A percentile compares a stretch with the other conserved stretches of the same genome.
These are phyloP conservation scores for Tachuris rubrigastra DNA, from an alignment of 2,113 vertebrate genomes.

Conservation along the genomic window DNA sequence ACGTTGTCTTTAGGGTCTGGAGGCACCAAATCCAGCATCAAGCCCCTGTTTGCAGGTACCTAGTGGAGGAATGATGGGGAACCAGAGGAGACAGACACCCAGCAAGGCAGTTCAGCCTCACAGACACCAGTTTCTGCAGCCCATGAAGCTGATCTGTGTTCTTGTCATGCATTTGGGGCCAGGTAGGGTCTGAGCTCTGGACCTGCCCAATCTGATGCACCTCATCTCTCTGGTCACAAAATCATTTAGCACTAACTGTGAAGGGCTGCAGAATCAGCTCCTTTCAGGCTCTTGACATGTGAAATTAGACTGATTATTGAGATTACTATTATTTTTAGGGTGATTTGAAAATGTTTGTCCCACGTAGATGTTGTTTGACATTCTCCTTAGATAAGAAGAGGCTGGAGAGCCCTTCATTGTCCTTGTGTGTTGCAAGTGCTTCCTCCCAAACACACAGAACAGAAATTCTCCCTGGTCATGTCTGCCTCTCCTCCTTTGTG, in stretches of 20 bases:
- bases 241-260: background rate
- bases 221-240: background rate
- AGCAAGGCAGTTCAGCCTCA: background rate
- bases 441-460: background rate
- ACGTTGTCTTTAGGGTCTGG: background rate
- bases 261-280: background rate
- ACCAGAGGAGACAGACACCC: background rate
- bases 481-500: background rate
- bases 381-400: background rate
- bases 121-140: background rate
- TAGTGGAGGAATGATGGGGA: background rate
- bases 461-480: background rate
- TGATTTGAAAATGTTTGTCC: slow-evolving; percentile 33
- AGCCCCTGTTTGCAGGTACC: background rate
- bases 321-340: slow-evolving; percentile 25
- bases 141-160: background rate
- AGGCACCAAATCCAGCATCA: background rate
- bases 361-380: background rate
- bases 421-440: background rate
- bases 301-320: background rate
- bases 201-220: background rate
- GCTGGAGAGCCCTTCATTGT: slow-evolving; percentile 34
- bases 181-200: background rate
- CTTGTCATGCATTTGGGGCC: background rate
- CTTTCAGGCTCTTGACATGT: background rate